Base-by-base conservation (phyloP, 2,113 vertebrate genomes). In the Lethenteron reissneri region DNA sequence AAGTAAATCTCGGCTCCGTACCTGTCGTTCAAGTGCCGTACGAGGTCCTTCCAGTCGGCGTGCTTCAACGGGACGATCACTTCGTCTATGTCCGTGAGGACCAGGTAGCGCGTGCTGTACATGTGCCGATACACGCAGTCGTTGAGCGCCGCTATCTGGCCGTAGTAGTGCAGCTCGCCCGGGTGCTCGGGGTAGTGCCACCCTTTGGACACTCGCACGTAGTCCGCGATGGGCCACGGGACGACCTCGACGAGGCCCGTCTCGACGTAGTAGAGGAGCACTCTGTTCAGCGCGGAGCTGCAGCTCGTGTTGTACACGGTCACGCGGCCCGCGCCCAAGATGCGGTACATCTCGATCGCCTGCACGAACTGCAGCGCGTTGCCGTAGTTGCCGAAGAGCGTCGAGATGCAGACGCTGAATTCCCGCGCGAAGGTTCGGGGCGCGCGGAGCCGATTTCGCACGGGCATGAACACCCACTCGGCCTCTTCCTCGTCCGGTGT, bases 391-490 rank as follows among this genome's bases (percentile, higher is more conserved):
- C 74, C 74, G 68, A 57, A 76, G 25, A 76, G 11, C 8, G 71
- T 73, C 19, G 74, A 72, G 69, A 76, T 75, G 68, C 75, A 76
- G 11, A 76, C 73, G 2, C 74, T 69, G 56, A 76, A 74, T 57
- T 74, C 59, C n/a, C 56, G 68, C 2, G 58, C 71, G 68, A 73
- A 74, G 19, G 3, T 15, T 19, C 17, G 13, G 56, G 19, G 11
- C 57, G 25, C 25, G 3, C 3, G 60, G 60, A 64, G 60, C 13
- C 60, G 60, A 64, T 64, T 64, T 64, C 17, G 60, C 13, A 17
- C 13, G 60, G 17, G 60, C 60, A 25, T 25, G 25, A 25, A 25
- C 2, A 25, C 25, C 25, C 25, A 25, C 25, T 25, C 25, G 25
- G 25, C 25, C 25, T 25, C 25, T 25, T 25, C 25, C 2, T 25